A percentile compares a stretch with the other conserved stretches of the same genome.
phyloP scores from a whole-genome alignment of 2,113 vertebrate species.

The Tragulus kanchil region DNA sequence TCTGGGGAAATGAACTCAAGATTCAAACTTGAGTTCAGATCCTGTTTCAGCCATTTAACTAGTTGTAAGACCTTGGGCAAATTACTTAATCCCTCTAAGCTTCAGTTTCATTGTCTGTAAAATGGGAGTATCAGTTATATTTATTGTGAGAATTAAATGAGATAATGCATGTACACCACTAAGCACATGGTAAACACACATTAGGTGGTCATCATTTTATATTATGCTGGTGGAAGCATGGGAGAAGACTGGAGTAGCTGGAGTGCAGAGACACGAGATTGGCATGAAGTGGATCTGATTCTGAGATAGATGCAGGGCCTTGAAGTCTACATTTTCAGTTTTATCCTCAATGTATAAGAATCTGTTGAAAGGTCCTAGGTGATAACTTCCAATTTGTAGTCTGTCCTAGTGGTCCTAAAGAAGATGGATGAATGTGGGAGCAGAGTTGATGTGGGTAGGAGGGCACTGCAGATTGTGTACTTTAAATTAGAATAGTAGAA shows the following conservation, averaged over 20 bases:
- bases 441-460: neutral
- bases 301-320: neutral
- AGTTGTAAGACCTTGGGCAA: neutral
- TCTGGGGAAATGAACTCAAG: neutral
- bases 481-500: conserved; percentile 30
- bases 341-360: neutral
- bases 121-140: neutral
- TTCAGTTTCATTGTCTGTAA: neutral
- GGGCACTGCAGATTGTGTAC: neutral
- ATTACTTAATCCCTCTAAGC: conserved; percentile 16
- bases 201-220: neutral
- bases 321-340: neutral
- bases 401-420: neutral
- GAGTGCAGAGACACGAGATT: neutral
- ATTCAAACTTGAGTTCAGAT: conserved; percentile 31
- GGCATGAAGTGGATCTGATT: neutral
- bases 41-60: neutral
- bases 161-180: neutral
- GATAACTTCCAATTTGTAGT: neutral
- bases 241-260: neutral
- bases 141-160: conserved; percentile 34
- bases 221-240: neutral
- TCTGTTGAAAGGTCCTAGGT: neutral
- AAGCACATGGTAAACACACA: neutral
- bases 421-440: neutral